Base-by-base conservation (phyloP, 2,797 vertebrate genomes). In the Acropternis orthonyx region DNA sequence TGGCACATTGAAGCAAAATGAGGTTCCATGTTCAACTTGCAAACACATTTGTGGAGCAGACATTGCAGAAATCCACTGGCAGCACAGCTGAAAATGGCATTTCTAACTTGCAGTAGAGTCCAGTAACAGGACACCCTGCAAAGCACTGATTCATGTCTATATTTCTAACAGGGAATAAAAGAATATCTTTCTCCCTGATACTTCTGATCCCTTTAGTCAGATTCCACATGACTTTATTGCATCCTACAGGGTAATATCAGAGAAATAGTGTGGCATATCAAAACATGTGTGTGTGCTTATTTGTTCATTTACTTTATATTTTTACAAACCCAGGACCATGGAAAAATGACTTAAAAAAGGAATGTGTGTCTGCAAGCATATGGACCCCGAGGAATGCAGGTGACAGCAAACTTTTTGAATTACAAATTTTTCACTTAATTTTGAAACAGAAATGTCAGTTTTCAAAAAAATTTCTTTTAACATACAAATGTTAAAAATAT, bases 351-450 rank as follows among this genome's bases (percentile, higher is more conserved):
- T 89, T 78, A 8, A 36, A 80, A 80, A 90, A 39, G 23, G 13
- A 87, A 41, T 1, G 6, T 66, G 74, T 84, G 36, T 81, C 55
- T 89, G 26, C 16, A 95, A 56, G 39, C 52, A 52, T 69, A 88
- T 15, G 41, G 63, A 84, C 39, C 14, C 62, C 24, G 69, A 88
- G 62, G 24, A 62, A 58, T 93, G 84, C 49, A 84, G 71, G 66
- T 46, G n/a, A 88, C 62, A 73, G 63, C 26, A 87, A 83, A 26
- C 20, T 44, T 90, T 62, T 51, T 79, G 71, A 88, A 82, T 76
- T 55, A 87, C 36, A 96, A 51, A 26, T 87, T 81, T 89, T 91
- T 90, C 24, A 30, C 17, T 86, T 77, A 71, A 68, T 89, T 89
- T 94, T 83, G 49, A 88, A 73, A 71, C 14, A 68, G 41, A 93